Base-by-base conservation (phyloP, 1,140 invertebrate genomes). In the Arion vulgaris region DNA sequence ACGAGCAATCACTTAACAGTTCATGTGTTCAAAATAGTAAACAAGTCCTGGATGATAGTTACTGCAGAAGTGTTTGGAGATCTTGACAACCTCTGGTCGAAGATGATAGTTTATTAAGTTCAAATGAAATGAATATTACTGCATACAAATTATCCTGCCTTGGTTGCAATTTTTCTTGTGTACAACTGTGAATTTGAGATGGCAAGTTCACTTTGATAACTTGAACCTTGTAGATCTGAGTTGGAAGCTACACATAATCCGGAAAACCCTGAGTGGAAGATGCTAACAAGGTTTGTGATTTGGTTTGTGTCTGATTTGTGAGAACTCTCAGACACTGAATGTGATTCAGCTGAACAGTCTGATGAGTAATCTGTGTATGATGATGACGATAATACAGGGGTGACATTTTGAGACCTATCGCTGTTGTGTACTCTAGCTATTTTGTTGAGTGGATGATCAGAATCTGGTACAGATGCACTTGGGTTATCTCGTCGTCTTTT, bases 221-320 rank as follows among this genome's bases (percentile, higher is more conserved):
- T 17, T 72, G 49, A 34, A 41, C 5, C 9, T 2, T 81, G 51
- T 1, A 32, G n/a, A 26, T 72, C 36, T 51, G 51, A 49, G 32
- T 51, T 36, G 28, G 32, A 66, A 62, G 45, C 51, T 71, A 45
- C 82, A 83, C 88, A 89, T 23, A 91, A 83, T 73, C 90, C 90
- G 4, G 84, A 85, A 80, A 91, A 91, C 28, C 90, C 87, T 0
- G 88, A 81, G 82, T 87, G 89, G 75, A 91, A 91, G 85, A 91
- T 91, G 82, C 82, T 89, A 73, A 91, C 90, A 32, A 91, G 81
- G 75, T 83, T 89, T 32, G 87, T 85, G 23, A 91, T 89, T 83
- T 91, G 90, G 39, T 85, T 68, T 23, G 85, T 84, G 79, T 90
- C 89, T 32, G 49, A 39, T 0, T 86, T 87, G 49, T 89, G 87